phyloP scores from a whole-genome alignment of 2,888 invertebrate species.

The Cheilosia urbana region DNA sequence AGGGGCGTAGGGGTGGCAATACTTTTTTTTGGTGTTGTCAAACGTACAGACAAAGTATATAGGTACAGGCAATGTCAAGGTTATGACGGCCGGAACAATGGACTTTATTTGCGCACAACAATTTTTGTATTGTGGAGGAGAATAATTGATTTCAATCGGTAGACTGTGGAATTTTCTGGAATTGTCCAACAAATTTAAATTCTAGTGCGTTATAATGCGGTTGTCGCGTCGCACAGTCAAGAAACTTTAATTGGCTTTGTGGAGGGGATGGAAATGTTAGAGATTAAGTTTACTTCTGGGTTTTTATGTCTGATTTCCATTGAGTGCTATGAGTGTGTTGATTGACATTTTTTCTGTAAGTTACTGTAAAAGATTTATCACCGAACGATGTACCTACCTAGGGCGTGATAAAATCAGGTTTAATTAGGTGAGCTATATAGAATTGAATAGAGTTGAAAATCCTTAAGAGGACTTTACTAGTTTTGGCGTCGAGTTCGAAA shows the following conservation, averaged over 20 bases:
- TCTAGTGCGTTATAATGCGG: constrained; percentile 13
- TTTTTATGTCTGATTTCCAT: constrained; percentile 7
- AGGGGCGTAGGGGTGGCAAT: neutral
- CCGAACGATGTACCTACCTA: no score
- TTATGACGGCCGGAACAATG: constrained; percentile 36
- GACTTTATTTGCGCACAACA: constrained; percentile 14
- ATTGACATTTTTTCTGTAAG: constrained; percentile 12
- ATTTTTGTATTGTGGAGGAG: neutral
- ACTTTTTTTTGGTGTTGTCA: constrained; percentile 20
- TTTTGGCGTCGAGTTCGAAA: no score
- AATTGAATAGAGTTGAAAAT: no score
- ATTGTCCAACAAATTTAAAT: neutral
- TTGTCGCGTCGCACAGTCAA: constrained; percentile 12
- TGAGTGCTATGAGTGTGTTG: neutral
- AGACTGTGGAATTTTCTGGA: constrained; percentile 11
- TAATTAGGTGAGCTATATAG: no score
- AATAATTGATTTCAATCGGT: neutral
- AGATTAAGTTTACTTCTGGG: constrained; percentile 14
- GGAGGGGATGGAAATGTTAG: constrained; percentile 2
- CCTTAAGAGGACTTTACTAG: no score
- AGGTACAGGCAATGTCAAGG: constrained; percentile 53
- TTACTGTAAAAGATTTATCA: neutral
- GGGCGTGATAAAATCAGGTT: no score
- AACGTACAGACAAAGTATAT: constrained; percentile 13
- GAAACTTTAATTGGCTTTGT: constrained; percentile 38